Evolutionary conservation across 2,797 vertebrate species (phyloP).

Genomic region (Mus minutoides): DNA sequence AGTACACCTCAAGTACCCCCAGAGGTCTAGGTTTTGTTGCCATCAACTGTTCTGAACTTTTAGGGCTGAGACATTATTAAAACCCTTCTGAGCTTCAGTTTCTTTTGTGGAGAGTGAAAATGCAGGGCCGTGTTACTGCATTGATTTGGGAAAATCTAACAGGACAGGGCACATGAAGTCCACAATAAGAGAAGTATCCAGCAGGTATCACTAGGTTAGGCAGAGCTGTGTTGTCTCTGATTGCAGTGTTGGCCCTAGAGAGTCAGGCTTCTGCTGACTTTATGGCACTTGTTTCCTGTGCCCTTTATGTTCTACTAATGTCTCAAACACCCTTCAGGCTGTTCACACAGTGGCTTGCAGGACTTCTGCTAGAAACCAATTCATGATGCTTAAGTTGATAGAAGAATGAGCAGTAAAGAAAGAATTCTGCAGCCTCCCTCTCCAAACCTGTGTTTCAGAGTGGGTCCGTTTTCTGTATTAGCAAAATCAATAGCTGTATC

Average conservation of each 20-base stretch:
- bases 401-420: constrained; percentile 59
- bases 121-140: neutral
- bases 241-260: neutral
- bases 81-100: neutral
- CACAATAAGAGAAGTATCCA: neutral
- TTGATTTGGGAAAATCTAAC: neutral
- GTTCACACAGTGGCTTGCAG: neutral
- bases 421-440: constrained; percentile 11
- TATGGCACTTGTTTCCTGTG: neutral
- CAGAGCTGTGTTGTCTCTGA: neutral
- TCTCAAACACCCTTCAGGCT: neutral
- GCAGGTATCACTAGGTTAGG: neutral
- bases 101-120: neutral
- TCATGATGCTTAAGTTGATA: constrained; percentile 58
- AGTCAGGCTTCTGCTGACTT: neutral
- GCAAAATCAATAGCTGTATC: constrained; percentile 46
- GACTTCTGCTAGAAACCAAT: constrained; percentile 35
- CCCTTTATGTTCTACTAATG: neutral
- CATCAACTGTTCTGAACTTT: neutral
- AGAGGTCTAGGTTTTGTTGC: neutral
- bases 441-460: constrained; percentile 35
- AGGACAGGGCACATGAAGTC: neutral
- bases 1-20: neutral
- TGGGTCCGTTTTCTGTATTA: constrained; percentile 64
- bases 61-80: neutral